Conservation (phyloP, 2,113 vertebrate species). For the Ictalurus punctatus region DNA sequence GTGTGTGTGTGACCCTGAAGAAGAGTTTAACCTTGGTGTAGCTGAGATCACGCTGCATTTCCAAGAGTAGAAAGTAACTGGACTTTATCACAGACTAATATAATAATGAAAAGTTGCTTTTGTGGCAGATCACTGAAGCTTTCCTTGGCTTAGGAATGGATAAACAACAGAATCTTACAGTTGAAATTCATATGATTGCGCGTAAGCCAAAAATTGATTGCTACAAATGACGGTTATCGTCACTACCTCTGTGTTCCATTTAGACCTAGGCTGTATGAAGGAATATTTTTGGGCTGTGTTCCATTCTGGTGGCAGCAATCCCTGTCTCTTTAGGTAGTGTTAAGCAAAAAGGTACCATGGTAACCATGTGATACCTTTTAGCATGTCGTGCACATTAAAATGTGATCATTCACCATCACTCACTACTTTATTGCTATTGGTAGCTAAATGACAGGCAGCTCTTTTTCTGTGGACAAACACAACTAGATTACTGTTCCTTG, state of each 20-base stretch:
- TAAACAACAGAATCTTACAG: not conserved
- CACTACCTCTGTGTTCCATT: not conserved
- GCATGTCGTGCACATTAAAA: not conserved
- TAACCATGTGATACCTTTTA: not conserved
- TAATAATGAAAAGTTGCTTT: not conserved
- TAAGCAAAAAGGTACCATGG: not conserved
- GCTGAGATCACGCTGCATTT: not conserved
- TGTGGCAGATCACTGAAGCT: not conserved
- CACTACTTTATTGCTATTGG: not conserved
- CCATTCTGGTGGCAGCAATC: not conserved
- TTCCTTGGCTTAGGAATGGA: not conserved
- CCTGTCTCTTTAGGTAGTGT: not conserved
- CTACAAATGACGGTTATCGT: not conserved
- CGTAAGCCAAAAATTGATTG: not conserved
- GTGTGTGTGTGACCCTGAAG: constrained; percentile 10
- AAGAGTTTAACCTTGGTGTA: not conserved
- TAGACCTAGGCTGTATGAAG: not conserved
- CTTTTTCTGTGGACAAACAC: not conserved
- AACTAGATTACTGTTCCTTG: not conserved
- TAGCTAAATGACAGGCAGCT: not conserved
- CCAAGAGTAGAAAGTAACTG: not conserved
- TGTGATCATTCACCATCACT: not conserved
- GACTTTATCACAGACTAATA: not conserved
- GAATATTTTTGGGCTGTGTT: not conserved
- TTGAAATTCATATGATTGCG: not conserved